Percentiles rank a stretch among this genome's conserved stretches.
Conservation (phyloP, 2,888 invertebrate genomes). For the Vesta saturnalis region DNA sequence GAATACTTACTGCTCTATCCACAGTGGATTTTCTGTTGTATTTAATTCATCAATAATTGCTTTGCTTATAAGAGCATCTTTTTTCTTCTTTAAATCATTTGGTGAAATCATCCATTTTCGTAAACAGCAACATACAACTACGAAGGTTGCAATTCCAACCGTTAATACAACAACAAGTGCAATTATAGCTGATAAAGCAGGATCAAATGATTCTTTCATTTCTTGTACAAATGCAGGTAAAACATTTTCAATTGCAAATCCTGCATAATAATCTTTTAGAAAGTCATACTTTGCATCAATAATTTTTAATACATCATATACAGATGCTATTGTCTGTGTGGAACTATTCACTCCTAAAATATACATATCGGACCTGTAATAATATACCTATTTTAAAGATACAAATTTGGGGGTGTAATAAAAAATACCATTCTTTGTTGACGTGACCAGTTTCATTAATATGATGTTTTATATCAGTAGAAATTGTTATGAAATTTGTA, state of each 20-base stretch:
- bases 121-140: slow-evolving; percentile 88
- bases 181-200: slow-evolving; percentile 85
- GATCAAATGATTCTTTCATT: slow-evolving; percentile 82
- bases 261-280: slow-evolving; percentile 80
- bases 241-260: slow-evolving; percentile 79
- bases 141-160: slow-evolving; percentile 86
- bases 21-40: slow-evolving; percentile 91
- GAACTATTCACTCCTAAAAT: slow-evolving; percentile 82
- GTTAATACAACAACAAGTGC: slow-evolving; percentile 86
- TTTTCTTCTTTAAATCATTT: slow-evolving; percentile 82
- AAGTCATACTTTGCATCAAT: slow-evolving; percentile 89
- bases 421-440: slow-evolving; percentile 74
- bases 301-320: slow-evolving; percentile 80
- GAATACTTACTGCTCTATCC: slow-evolving; percentile 82
- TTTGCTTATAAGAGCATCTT: slow-evolving; percentile 84
- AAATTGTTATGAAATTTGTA: slow-evolving; percentile 80
- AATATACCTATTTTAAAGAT: background rate
- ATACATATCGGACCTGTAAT: slow-evolving; percentile 83
- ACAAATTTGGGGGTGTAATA: slow-evolving; percentile 36
- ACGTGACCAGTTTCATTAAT: slow-evolving; percentile 71
- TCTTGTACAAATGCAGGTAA: slow-evolving; percentile 74
- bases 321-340: slow-evolving; percentile 78
- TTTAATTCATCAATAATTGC: slow-evolving; percentile 86
- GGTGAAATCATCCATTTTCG: slow-evolving; percentile 88
- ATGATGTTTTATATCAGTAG: slow-evolving; percentile 81